Evolutionary conservation across 2,113 vertebrate genomes (phyloP).

Genomic region (Arvicanthis niloticus): DNA sequence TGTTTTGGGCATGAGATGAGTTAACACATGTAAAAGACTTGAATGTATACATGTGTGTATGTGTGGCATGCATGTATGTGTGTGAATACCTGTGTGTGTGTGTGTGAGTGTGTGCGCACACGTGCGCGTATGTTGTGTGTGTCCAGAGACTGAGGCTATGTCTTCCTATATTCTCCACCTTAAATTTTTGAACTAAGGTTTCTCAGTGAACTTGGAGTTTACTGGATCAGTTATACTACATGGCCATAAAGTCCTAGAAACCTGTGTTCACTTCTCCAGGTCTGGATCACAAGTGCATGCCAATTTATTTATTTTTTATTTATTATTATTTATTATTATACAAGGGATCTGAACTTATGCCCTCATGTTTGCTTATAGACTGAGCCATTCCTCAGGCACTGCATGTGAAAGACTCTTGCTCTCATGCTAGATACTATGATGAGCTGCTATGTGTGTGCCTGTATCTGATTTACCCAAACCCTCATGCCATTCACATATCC

Average conservation of each 20-base stretch:
- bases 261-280: background rate
- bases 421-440: background rate
- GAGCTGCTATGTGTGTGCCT: background rate
- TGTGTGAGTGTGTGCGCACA: background rate
- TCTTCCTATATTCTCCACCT: background rate
- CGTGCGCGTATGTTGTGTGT: background rate
- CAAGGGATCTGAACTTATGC: background rate
- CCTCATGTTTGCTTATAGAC: background rate
- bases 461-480: background rate
- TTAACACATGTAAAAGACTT: background rate
- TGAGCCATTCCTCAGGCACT: background rate
- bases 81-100: background rate
- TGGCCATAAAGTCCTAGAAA: too few species aligned
- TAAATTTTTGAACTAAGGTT: background rate
- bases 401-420: background rate
- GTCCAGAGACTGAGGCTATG: background rate
- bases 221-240: background rate
- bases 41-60: background rate
- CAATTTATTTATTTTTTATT: background rate
- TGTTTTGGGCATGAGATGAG: conserved; percentile 36
- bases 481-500: background rate
- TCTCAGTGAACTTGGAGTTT: background rate
- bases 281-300: background rate
- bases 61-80: background rate
- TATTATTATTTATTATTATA: background rate